phyloP scores from a whole-genome alignment of 2,888 invertebrate genomes.

The Xestia rhomboidea region DNA sequence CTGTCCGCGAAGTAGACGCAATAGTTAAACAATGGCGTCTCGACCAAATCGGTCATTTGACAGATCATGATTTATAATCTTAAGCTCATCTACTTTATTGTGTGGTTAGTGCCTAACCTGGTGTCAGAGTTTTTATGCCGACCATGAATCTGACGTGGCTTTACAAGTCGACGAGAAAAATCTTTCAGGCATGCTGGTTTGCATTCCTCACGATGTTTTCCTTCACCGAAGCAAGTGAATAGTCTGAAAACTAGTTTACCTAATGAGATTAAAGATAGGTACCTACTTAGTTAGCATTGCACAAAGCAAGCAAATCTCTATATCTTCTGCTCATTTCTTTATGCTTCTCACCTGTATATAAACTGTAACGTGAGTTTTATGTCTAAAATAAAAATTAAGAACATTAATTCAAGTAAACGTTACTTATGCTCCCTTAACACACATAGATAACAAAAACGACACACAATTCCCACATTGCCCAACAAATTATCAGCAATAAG shows the following conservation, averaged over 20 bases:
- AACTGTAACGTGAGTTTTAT: not conserved
- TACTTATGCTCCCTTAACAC: constrained; percentile 24
- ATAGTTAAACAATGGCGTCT: too few relatives aligned
- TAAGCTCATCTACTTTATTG: too few relatives aligned
- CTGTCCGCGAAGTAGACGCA: too few relatives aligned
- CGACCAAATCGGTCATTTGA: too few relatives aligned
- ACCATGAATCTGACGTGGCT: too few relatives aligned
- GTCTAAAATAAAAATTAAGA: not conserved
- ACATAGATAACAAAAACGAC: constrained; percentile 39
- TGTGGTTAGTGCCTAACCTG: too few relatives aligned
- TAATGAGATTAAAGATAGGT: not conserved
- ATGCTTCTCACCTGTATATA: not conserved
- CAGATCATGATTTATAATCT: too few relatives aligned
- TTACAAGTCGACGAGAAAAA: too few relatives aligned
- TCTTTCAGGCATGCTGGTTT: too few relatives aligned
- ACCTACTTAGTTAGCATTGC: not conserved
- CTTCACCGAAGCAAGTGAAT: too few relatives aligned
- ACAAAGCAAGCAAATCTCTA: not conserved
- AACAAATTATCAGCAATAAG: constrained; percentile 51
- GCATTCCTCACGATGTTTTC: too few relatives aligned
- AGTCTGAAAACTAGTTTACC: not conserved
- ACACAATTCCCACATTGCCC: constrained; percentile 23
- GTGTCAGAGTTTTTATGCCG: too few relatives aligned
- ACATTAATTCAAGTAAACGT: not conserved
- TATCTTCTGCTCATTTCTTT: not conserved